Base-by-base conservation (phyloP, 2,797 vertebrate genomes). In the Thunnus albacares region DNA sequence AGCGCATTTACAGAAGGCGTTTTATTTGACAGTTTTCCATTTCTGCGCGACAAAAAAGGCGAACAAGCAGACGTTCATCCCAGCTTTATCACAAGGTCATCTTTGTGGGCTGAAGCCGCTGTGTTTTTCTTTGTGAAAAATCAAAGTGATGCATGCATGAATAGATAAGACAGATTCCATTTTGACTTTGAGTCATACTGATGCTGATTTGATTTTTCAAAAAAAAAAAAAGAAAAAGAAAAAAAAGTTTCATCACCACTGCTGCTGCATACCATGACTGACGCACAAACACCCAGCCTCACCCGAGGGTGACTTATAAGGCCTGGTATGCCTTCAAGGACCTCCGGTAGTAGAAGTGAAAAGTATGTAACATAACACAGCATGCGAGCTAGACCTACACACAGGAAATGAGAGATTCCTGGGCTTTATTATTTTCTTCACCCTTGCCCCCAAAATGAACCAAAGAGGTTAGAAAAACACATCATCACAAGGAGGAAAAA, bases 341-440 rank as follows among this genome's bases (percentile, higher is more conserved):
- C 73, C 71, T 82, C 67, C 45, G 9, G 77, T 73, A 71, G 65
- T 80, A 78, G 78, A 57, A 77, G 61, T 72, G 71, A 81, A 79
- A 87, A 77, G 63, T 43, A 60, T 80, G 81, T 74, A 85, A 71
- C 87, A 85, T 77, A 79, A 81, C 83, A 79, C 79, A 87, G 71
- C 79, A 68, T 82, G 77, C 1, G 12, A 55, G 73, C 70, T 43
- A 49, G 80, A 83, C 83, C 56, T 78, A 58, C 79, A 79, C 85
- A 65, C 90, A 92, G 91, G 89, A 94, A 93, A 91, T 91, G 76
- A 92, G 77, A 87, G 86, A 89, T 85, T 89, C 81, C 84, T 71
- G 49, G 60, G 47, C 59, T 81, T 89, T 89, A 83, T 90, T 88
- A 77, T 79, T 70, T 79, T 56, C 77, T 56, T 83, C 78, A 78